Percentiles rank a stretch among this genome's conserved stretches.
Evolutionary conservation across 2,113 vertebrate species (phyloP).

Genomic region (Bothrops jararaca): DNA sequence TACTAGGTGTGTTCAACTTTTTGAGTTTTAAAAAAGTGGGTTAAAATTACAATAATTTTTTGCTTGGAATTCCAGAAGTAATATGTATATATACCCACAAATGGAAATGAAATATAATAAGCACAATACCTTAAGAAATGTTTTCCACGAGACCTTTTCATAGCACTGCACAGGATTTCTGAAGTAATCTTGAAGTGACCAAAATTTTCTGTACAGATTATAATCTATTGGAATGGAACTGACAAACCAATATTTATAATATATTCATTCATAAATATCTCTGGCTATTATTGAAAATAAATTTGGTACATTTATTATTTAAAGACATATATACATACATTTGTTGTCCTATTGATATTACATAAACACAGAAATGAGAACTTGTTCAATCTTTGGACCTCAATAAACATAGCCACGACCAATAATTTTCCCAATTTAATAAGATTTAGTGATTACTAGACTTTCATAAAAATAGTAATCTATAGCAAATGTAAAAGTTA

Average conservation of each 20-base stretch:
- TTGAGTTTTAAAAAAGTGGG: background rate
- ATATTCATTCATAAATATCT: background rate
- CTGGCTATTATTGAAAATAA: background rate
- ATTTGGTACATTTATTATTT: background rate
- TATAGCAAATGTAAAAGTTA: background rate
- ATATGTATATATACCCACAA: background rate
- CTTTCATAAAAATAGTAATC: background rate
- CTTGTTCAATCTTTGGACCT: background rate
- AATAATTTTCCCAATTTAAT: background rate
- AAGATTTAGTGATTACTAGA: background rate
- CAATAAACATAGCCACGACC: background rate
- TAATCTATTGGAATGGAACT: conserved; percentile 99
- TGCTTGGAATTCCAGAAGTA: background rate
- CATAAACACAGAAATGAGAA: background rate
- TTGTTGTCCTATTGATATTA: background rate
- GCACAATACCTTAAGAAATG: conserved; percentile 88
- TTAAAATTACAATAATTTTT: background rate
- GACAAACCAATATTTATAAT: conserved; percentile 29
- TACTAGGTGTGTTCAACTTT: background rate
- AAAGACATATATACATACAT: background rate
- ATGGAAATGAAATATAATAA: background rate
- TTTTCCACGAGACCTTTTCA: conserved; percentile 96
- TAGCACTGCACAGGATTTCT: conserved; percentile 96
- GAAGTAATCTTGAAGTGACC: conserved; percentile 97
- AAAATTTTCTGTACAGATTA: conserved; percentile 98